These are phyloP conservation scores for Isoperla grammatica DNA, from an alignment of 2,888 invertebrate genomes.

Conservation along the genomic window DNA sequence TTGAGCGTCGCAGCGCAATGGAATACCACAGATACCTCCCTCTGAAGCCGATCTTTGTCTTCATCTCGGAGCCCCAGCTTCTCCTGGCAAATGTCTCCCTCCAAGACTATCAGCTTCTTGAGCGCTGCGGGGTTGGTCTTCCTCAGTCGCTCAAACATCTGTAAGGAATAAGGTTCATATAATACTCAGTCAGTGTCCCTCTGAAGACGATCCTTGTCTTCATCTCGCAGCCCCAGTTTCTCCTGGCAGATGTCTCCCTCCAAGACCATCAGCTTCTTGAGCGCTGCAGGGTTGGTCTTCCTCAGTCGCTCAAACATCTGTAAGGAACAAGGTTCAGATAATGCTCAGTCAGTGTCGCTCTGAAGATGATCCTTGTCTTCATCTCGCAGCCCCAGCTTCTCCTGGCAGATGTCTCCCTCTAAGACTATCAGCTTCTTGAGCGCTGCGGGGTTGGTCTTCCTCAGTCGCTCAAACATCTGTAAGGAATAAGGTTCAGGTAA, in stretches of 20 bases:
- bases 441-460: constrained; percentile 45
- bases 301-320: constrained; percentile 27
- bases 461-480: constrained; percentile 26
- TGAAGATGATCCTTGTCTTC: constrained; percentile 54
- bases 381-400: constrained; percentile 54
- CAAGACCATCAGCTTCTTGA: constrained; percentile 60
- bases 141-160: constrained; percentile 26
- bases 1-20: constrained; percentile 84
- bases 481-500: too few relatives aligned
- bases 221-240: constrained; percentile 53
- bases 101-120: constrained; percentile 58
- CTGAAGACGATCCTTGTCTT: constrained; percentile 53
- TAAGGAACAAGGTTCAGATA: too few relatives aligned
- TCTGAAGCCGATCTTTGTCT: constrained; percentile 52
- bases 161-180: too few relatives aligned
- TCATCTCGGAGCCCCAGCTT: constrained; percentile 55
- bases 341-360: too few relatives aligned
- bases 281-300: constrained; percentile 45
- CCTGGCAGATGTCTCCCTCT: constrained; percentile 57
- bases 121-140: constrained; percentile 48
- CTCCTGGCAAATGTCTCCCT: constrained; percentile 58
- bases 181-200: too few relatives aligned
- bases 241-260: constrained; percentile 59
- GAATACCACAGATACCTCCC: constrained; percentile 65
- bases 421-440: constrained; percentile 60